phyloP scores from a whole-genome alignment of 2,113 vertebrate species.

The Agelaius tricolor region DNA sequence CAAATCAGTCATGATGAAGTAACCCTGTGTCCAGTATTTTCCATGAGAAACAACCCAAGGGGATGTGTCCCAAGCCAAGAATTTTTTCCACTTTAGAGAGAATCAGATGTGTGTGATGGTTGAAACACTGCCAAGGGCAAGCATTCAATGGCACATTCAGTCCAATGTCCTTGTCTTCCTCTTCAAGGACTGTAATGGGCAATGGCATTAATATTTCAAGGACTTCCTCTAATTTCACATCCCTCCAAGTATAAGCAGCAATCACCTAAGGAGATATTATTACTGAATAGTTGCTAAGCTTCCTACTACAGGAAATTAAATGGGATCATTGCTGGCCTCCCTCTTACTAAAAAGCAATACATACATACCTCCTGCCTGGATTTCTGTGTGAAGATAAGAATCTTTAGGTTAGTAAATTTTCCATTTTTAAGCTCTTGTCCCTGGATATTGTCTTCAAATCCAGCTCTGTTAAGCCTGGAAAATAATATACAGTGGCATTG shows the following conservation, averaged over 20 bases:
- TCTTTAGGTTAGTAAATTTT: background rate
- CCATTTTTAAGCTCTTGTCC: background rate
- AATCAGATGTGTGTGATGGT: background rate
- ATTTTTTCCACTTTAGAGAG: slow-evolving; percentile 23
- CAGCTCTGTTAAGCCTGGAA: background rate
- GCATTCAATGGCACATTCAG: slow-evolving; percentile 10
- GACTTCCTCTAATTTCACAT: slow-evolving; percentile 32
- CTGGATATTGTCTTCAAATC: background rate
- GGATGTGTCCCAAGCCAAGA: slow-evolving; percentile 25
- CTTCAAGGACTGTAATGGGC: slow-evolving; percentile 23
- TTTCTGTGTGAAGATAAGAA: background rate
- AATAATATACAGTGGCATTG: background rate
- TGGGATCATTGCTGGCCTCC: background rate
- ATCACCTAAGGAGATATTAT: slow-evolving; percentile 12
- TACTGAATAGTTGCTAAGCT: slow-evolving; percentile 2
- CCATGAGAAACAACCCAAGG: background rate
- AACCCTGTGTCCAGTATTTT: background rate
- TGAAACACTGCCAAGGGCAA: background rate
- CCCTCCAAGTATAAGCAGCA: background rate
- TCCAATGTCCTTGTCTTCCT: slow-evolving; percentile 3
- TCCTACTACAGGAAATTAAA: slow-evolving; percentile 56
- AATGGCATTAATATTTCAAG: slow-evolving; percentile 51
- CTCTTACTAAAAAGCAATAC: background rate
- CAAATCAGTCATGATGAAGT: background rate
- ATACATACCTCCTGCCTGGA: background rate